Evolutionary conservation across 1,140 invertebrate genomes (phyloP).

Genomic region (Heliconius eleuchia): DNA sequence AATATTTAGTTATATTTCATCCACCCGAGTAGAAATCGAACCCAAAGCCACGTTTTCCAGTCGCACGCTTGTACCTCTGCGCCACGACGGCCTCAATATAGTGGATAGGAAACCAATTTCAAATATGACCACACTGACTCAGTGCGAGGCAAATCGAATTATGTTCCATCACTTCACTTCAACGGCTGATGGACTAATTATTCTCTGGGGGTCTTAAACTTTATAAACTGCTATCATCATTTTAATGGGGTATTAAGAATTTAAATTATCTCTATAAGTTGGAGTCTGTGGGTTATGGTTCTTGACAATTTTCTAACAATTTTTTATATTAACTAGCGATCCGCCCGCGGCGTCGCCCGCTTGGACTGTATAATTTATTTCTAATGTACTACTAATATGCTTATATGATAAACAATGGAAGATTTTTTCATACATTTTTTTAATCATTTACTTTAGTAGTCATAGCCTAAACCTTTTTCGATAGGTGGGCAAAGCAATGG

Average conservation of each 20-base stretch:
- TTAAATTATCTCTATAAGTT: neutral
- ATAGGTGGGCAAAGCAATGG: no score
- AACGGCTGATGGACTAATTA: conserved; percentile 17
- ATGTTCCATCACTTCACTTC: neutral
- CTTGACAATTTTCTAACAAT: neutral
- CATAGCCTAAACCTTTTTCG: no score
- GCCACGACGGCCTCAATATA: neutral
- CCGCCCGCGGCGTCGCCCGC: no score
- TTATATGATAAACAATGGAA: no score
- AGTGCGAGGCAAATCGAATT: neutral
- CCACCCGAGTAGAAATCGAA: no score
- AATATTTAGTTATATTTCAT: no score
- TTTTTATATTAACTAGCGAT: neutral
- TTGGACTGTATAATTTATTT: no score
- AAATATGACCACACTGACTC: neutral
- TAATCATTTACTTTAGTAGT: no score
- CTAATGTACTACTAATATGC: no score
- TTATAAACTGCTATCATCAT: conserved; percentile 14
- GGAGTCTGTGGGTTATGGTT: neutral
- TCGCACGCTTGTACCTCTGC: no score
- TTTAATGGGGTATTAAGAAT: conserved; percentile 7
- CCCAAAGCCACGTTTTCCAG: no score
- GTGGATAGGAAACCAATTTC: neutral
- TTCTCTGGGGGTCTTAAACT: conserved; percentile 13
- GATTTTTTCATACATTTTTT: no score